Base-by-base conservation (phyloP, 2,888 invertebrate species). In the Drosophila nr. perissopoda region DNA sequence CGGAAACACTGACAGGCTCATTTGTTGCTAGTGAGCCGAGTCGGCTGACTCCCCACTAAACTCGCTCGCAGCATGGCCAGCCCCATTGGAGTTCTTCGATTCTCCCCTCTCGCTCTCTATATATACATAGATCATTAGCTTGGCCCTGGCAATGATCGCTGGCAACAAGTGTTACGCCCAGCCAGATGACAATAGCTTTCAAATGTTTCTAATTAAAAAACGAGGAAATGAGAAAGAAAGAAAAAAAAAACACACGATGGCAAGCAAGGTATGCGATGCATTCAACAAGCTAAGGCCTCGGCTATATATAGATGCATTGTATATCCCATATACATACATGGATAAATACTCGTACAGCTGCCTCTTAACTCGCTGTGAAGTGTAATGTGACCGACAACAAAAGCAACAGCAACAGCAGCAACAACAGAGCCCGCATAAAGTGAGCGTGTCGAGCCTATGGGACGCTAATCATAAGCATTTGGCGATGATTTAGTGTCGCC, bases 401-500 rank as follows among this genome's bases (percentile, higher is more conserved):
- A 51, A 59, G 40, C 61, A 51, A 27, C n/a, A 66, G n/a, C 42
- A 42, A 18, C 40, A 74, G 25, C 42, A 49, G 7, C 25, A 67
- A 36, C 42, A 66, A 31, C 48, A 68, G 71, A 69, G 36, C 89
- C 81, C 81, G 86, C 83, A 80, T 82, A 78, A 80, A 80, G 83
- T 65, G 83, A 80, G 73, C 75, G 80, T 81, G 69, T 80, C 81
- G 79, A 63, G 66, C 57, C 78, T 70, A 52, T 69, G 76, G 71
- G 66, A 78, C 79, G 80, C 83, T 90, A 87, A 87, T 87, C 90
- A 90, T 86, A 90, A 90, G 87, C 88, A 88, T 87, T 87, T 88
- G 83, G 74, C 75, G 73, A 87, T 87, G 87, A 87, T 87, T 87
- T 88, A 87, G 89, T 88, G 83, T 73, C 82, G 82, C 66, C 88